phyloP scores from a whole-genome alignment of 2,113 vertebrate species.

The Calcarius ornatus region DNA sequence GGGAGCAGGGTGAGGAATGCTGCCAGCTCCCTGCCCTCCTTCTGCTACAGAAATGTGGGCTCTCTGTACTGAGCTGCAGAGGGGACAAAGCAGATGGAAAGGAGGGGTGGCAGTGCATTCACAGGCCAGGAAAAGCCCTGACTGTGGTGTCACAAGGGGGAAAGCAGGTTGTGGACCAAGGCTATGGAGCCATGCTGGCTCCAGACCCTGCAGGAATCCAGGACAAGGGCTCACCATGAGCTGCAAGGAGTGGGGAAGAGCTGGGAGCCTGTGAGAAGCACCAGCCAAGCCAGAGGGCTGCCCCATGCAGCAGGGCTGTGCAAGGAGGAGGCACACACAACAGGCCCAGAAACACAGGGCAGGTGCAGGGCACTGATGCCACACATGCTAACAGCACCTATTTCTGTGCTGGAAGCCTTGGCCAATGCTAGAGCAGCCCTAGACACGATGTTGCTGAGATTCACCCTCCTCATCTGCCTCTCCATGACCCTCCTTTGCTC shows the following conservation, averaged over 20 bases:
- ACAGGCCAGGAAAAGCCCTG: neutral
- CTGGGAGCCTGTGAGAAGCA: neutral
- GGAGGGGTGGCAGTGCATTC: neutral
- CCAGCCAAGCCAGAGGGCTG: neutral
- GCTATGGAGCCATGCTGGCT: neutral
- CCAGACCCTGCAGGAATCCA: neutral
- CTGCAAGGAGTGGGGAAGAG: neutral
- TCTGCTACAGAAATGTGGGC: neutral
- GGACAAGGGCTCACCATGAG: neutral
- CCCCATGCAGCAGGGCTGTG: neutral
- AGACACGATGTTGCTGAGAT: neutral
- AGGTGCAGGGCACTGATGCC: neutral
- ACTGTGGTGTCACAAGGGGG: accelerated
- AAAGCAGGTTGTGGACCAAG: neutral
- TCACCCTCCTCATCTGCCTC: neutral
- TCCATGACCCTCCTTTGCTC: neutral
- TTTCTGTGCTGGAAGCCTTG: neutral
- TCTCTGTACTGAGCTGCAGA: neutral
- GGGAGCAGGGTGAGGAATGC: neutral
- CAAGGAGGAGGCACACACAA: neutral
- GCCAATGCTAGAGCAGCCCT: neutral
- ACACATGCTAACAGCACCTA: accelerated
- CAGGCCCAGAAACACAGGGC: neutral
- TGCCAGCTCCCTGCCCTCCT: neutral
- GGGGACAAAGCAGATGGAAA: neutral